These are phyloP conservation scores for Automeris io DNA, from an alignment of 2,888 invertebrate species.

Conservation along the genomic window DNA sequence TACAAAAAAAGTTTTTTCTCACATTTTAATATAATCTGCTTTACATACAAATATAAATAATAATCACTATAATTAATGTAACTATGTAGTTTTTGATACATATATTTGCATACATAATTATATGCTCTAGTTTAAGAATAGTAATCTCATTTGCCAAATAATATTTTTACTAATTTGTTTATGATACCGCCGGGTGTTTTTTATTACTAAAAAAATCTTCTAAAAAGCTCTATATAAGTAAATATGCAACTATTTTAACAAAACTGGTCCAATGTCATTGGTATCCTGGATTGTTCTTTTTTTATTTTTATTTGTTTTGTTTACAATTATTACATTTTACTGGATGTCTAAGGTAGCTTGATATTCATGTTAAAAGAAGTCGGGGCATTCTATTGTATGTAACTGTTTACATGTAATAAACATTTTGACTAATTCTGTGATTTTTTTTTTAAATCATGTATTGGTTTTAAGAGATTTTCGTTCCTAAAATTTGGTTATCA, in stretches of 20 bases:
- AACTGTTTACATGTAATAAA: constrained; percentile 16
- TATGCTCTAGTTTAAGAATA: neutral
- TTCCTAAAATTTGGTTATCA: no score
- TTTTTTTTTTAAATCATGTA: constrained; percentile 2
- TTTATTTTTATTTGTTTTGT: constrained; percentile 18
- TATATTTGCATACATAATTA: constrained; percentile 14
- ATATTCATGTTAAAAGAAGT: constrained; percentile 6
- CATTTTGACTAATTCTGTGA: constrained; percentile 6
- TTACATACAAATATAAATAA: neutral
- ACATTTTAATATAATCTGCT: neutral
- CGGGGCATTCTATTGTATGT: constrained; percentile 15
- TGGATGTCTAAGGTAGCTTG: constrained; percentile 9
- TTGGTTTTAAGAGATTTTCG: no score
- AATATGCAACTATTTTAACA: neutral
- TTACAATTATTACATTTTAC: constrained; percentile 21
- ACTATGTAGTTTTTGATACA: constrained; percentile 2
- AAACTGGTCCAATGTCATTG: neutral
- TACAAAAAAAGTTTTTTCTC: no score
- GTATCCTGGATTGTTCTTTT: neutral
- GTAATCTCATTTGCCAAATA: constrained; percentile 7
- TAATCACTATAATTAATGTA: neutral
- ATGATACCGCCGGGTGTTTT: neutral
- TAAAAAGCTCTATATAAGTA: no score
- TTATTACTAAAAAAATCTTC: neutral
- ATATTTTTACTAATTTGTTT: neutral